Evolutionary conservation across 1,140 invertebrate genomes (phyloP), one percentile per base, ranked within the genome.

Genomic region (Periplaneta americana): DNA sequence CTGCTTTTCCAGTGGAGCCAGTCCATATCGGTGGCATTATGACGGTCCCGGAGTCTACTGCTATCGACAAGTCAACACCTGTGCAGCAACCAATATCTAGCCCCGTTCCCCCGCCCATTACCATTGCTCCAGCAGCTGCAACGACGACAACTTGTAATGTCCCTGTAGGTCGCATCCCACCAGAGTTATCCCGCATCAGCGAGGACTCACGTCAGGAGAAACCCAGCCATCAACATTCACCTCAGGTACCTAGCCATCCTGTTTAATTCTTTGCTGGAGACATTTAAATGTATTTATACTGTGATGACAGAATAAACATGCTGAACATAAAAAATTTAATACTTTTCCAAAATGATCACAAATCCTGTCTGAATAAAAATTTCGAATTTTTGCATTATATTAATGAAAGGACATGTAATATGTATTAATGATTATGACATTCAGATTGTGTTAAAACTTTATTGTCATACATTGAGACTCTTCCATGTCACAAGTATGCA

Each of bases 181-280:
- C 88, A 31, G 88, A 88, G 79, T 84, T 92, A 0, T 91, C 91
- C 77, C 88, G 89, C 83, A 92, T 92, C 84, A 92, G 91, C 83
- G 91, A 92, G 83, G 91, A 92, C 84, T 92, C 91, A 8, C 86
- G 83, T 77, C 85, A 85, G 57, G 83, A 84, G 74, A 85, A 85
- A 80, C 83, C 79, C 34, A 77, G 75, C 39, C 37, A 81, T 75
- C 81, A 81, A 28, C 74, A 80, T 34, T 66, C 37, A 48, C 80
- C 80, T 80, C 80, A 80, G 80, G 80, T 75, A 80, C 31, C 31
- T 79, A n/a, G n/a, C n/a, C n/a, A n/a, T n/a, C n/a, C n/a, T n/a
- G n/a, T n/a, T n/a, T n/a, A n/a, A n/a, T n/a, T n/a, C n/a, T n/a
- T n/a, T n/a, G n/a, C n/a, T n/a, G n/a, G n/a, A n/a, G n/a, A n/a